Conservation (phyloP, 2,113 vertebrate genomes). For the Galemys pyrenaicus region DNA sequence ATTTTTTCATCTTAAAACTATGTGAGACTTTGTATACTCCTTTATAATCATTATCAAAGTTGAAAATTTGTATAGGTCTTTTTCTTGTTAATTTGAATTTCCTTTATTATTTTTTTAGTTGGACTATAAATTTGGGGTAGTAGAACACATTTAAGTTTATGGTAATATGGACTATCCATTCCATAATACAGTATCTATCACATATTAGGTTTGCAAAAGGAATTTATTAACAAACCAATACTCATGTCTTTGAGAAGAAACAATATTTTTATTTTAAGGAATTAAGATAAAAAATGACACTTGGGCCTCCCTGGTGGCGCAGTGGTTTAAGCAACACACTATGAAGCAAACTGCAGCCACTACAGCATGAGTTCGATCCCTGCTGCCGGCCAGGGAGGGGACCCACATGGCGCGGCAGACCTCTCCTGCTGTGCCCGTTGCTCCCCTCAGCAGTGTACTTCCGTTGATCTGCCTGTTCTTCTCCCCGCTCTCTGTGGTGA, state of each 20-base stretch:
- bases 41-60: background rate
- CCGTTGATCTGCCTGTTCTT: too few relatives aligned
- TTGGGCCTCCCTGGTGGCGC: too few relatives aligned
- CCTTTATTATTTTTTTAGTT: background rate
- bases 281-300: background rate
- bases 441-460: too few relatives aligned
- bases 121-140: background rate
- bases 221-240: background rate
- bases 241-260: background rate
- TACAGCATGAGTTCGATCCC: too few relatives aligned
- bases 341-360: too few relatives aligned
- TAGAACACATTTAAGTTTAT: background rate
- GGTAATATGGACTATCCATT: background rate
- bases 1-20: background rate
- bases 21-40: background rate
- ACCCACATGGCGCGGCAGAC: too few relatives aligned
- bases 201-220: background rate
- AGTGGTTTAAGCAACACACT: too few relatives aligned
- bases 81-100: background rate
- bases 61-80: background rate
- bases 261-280: background rate
- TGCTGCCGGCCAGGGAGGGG: too few relatives aligned
- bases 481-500: too few relatives aligned
- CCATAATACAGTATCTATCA: background rate
- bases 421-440: too few relatives aligned